These are phyloP conservation scores for Cyprinella venusta DNA, from an alignment of 2,797 vertebrate genomes.

Conservation along the genomic window DNA sequence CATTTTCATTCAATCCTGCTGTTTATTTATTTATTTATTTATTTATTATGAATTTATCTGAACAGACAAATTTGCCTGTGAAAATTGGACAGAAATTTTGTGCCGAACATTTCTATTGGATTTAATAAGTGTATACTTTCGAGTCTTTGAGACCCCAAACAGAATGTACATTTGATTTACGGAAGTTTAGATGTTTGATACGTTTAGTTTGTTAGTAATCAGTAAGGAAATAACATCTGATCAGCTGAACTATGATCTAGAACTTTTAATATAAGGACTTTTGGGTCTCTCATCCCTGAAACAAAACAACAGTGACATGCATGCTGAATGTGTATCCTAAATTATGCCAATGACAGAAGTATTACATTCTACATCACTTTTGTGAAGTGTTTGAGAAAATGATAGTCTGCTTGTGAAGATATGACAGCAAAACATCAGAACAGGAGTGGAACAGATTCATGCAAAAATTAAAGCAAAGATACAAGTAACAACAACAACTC, in stretches of 20 bases:
- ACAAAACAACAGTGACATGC: background rate
- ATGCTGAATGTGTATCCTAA: background rate
- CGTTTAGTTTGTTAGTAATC: background rate
- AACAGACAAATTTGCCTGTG: background rate
- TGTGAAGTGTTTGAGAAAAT: background rate
- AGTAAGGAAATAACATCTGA: background rate
- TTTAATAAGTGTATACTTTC: background rate
- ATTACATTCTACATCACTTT: background rate
- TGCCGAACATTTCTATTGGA: background rate
- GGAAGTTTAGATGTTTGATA: background rate
- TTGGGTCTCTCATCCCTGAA: background rate
- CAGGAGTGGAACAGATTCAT: background rate
- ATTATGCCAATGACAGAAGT: background rate
- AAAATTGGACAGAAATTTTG: background rate
- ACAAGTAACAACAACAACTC: slow-evolving; percentile 4
- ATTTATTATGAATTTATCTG: background rate
- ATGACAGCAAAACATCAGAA: background rate
- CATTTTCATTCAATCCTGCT: background rate
- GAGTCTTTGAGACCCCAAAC: background rate
- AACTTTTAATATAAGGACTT: background rate
- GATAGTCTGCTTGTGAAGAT: background rate
- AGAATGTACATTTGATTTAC: background rate
- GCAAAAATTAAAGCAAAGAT: background rate
- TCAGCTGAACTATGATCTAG: too few species aligned
- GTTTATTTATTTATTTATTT: background rate